Base-by-base conservation (phyloP, 1,140 invertebrate species). In the Solen grandis region DNA sequence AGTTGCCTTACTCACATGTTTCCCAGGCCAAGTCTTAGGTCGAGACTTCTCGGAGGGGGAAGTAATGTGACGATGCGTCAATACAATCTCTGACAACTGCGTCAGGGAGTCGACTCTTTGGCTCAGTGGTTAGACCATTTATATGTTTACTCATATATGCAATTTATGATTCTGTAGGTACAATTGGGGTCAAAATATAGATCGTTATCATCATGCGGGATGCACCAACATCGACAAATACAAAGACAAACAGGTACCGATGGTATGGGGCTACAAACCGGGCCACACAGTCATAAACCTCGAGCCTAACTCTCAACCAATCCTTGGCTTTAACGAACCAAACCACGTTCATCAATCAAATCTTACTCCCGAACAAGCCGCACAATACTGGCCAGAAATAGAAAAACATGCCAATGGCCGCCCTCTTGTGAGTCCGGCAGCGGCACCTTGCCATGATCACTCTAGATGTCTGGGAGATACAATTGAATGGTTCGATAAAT, bases 261-360 rank as follows among this genome's bases (percentile, higher is more conserved):
- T 86, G 83, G 68, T 83, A 19, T 86, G 83, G 83, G 63, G 81
- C 10, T 79, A 57, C 41, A 2, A 63, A 8, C n/a, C 22, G 14
- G 55, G 68, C 22, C n/a, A 52, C 31, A 65, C 60, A 5, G 36
- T 52, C 16, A 13, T 81, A 10, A 41, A 80, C 22, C 46, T 83
- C 3, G 57, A 60, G 0, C 2, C 55, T 3, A 41, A 85, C 13
- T 62, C 83, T 19, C 29, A 80, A n/a, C 72, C 59, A 41, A 50
- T 87, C 35, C 68, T 87, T 10, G 79, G 78, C 14, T 87, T 82
- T 35, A 87, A 87, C 46, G 85, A 87, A 54, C 85, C 85, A 36
- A 85, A 87, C 66, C 74, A 81, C 35, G 25, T 46, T 19, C 14
- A 36, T 25, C 84, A 86, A 33, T 29, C 85, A 16, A 81, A 85